A percentile compares a stretch with the other conserved stretches of the same genome.
These are phyloP conservation scores for Protosalanx chinensis DNA, from an alignment of 2,797 vertebrate genomes.

Conservation along the genomic window DNA sequence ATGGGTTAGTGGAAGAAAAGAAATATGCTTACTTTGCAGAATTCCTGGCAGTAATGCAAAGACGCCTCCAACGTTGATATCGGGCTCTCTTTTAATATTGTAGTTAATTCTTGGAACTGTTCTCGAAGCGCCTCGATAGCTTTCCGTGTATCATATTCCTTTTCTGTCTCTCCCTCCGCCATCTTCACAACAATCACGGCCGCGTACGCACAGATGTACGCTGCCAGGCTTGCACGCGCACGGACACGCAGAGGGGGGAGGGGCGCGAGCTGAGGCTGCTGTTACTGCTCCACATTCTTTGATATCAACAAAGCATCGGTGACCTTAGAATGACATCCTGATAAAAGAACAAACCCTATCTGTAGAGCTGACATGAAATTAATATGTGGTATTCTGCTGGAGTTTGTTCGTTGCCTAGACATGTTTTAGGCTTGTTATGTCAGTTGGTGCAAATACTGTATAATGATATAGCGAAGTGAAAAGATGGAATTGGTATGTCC, in stretches of 20 bases:
- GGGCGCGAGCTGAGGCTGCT: slow-evolving; percentile 44
- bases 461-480: background rate
- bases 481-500: background rate
- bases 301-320: slow-evolving; percentile 56
- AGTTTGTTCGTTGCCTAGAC: background rate
- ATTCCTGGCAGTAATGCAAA: slow-evolving; percentile 90
- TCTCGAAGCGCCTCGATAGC: slow-evolving; percentile 82
- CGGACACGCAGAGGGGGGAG: slow-evolving; percentile 64
- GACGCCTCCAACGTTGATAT: slow-evolving; percentile 83
- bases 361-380: background rate
- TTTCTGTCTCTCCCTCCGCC: slow-evolving; percentile 98
- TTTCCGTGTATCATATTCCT: slow-evolving; percentile 83
- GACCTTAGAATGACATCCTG: slow-evolving; percentile 36
- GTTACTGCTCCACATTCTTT: slow-evolving; percentile 36
- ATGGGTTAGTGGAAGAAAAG: slow-evolving; percentile 51
- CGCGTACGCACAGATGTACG: slow-evolving; percentile 87
- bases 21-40: slow-evolving; percentile 86
- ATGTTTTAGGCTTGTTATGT: background rate
- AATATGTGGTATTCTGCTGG: background rate
- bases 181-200: slow-evolving; percentile 98
- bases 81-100: slow-evolving; percentile 76
- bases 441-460: background rate
- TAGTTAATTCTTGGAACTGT: slow-evolving; percentile 81
- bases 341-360: background rate
- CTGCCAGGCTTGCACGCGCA: slow-evolving; percentile 66